Evolutionary conservation across 2,888 invertebrate species (phyloP), one percentile per base, ranked within the genome.

Genomic region (Epistrophe grossulariae): DNA sequence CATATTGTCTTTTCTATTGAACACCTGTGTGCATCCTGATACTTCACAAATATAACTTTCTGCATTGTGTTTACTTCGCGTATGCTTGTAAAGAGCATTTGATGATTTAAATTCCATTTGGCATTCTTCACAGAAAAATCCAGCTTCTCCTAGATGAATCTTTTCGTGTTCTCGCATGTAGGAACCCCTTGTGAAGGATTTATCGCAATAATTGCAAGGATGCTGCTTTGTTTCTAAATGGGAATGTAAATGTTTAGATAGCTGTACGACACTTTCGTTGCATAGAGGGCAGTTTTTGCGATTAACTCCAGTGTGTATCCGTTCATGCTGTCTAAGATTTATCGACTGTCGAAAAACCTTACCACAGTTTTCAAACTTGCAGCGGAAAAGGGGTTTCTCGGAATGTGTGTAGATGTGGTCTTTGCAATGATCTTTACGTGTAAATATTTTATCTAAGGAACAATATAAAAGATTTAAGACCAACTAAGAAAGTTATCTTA

Each of bases 1-100:
- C 87, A 87, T 83, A 62, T 87, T 87, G 24, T 87, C 87, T 43
- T 87, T 87, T 8, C 87, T 79, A 66, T 87, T 87, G 24, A 83
- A 87, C 13, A 52, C 76, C 15, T 68, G 59, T 13, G 15, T 15
- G 17, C 87, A 87, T 11, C 55, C 72, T 4, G 87, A 43, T 31
- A 83, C 35, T 31, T 87, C 87, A 40, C 87, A 87, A 68, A 43
- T 55, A 13, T 83, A 87, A 2, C 13, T 57, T 35, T 87, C 87
- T 9, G 59, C 45, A n/a, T 38, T 79, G 57, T 87, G 87, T 24
- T 83, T 87, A 55, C 87, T 87, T 10, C 87, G 70, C 1, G 71
- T 87, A 68, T 87, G 87, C 48, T 87, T 87, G 50, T 87, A 87
- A 17, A 87, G 48, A 17, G 76, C 71, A 31, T 76, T 87, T 19